Base-by-base conservation (phyloP, 2,888 invertebrate genomes). In the Chrysina gloriosa region DNA sequence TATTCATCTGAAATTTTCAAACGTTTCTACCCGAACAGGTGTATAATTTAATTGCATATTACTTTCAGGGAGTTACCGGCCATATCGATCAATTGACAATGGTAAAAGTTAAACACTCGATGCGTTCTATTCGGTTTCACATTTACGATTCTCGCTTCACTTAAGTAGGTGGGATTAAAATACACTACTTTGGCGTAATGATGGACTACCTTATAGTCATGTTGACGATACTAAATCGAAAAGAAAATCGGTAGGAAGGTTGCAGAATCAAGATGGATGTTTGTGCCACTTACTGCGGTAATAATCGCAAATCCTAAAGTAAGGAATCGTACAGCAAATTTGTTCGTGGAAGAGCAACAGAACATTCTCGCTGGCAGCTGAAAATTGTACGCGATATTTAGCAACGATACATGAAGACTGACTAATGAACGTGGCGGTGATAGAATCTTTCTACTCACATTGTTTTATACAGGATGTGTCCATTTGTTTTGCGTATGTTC, bases 61-160 rank as follows among this genome's bases (percentile, higher is more conserved):
- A 52, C 52, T 31, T 52, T 52, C 2, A 29, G 31, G 0, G 27
- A 23, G 7, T 29, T 16, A 1, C 52, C 52, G 19, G 7, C 29
- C 11, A 52, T 6, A 52, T 52, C 52, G 19, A 52, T 7, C 19
- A 27, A 27, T 29, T 52, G 52, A 19, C 52, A 52, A 52, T 52
- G 52, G 2, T 25, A 52, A 4, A 31, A 5, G 7, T 19, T 52
- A 14, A 52, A 52, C 16, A 31, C 52, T 3, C 52, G 19, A 14
- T 31, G 16, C 7, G 52, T 52, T 16, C 52, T 52, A 19, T 52
- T 52, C 5, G 52, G 52, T 52, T 52, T 52, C 1, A 52, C 52
- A 16, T 52, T 52, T 3, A 29, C 27, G 14, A 52, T 3, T 31
- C 6, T 29, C 1, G 4, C 27, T 52, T 27, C 11, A 16, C 52